A percentile compares a stretch with the other conserved stretches of the same genome.
phyloP scores from a whole-genome alignment of 2,113 vertebrate genomes.

The Ibidorhyncha struthersii region DNA sequence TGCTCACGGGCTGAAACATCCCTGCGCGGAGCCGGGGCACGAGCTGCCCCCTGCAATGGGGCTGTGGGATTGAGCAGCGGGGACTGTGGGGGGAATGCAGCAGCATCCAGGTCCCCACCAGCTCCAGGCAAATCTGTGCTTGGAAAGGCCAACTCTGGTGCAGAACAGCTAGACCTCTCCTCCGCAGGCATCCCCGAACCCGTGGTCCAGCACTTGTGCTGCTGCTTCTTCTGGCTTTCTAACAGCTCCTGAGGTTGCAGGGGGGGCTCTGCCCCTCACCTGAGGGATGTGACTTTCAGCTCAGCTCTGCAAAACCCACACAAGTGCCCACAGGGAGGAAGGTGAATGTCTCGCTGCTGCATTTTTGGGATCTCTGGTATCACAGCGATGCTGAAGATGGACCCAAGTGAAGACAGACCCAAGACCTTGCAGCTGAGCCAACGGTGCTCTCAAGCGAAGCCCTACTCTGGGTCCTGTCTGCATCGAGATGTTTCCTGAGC shows the following conservation, averaged over 20 bases:
- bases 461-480: background rate
- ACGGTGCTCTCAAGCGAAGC: background rate
- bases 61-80: background rate
- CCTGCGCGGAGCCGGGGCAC: fast-evolving
- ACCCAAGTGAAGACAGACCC: too few relatives aligned
- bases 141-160: background rate
- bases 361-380: background rate
- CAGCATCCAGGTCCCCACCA: background rate
- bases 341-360: background rate
- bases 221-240: background rate
- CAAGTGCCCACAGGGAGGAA: fast-evolving
- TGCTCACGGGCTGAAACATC: fast-evolving
- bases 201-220: background rate
- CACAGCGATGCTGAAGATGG: background rate
- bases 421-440: background rate
- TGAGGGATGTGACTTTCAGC: fast-evolving
- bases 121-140: background rate
- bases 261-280: background rate
- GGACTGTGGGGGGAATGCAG: fast-evolving
- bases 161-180: too few relatives aligned
- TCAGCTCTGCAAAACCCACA: fast-evolving
- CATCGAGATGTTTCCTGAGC: background rate
- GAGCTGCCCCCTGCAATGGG: fast-evolving
- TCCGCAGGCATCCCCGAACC: too few relatives aligned
- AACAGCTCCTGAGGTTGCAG: background rate